A percentile compares a stretch with the other conserved stretches of the same genome.
Evolutionary conservation across 1,140 invertebrate species (phyloP).

Genomic region (Ceratina calcarata): DNA sequence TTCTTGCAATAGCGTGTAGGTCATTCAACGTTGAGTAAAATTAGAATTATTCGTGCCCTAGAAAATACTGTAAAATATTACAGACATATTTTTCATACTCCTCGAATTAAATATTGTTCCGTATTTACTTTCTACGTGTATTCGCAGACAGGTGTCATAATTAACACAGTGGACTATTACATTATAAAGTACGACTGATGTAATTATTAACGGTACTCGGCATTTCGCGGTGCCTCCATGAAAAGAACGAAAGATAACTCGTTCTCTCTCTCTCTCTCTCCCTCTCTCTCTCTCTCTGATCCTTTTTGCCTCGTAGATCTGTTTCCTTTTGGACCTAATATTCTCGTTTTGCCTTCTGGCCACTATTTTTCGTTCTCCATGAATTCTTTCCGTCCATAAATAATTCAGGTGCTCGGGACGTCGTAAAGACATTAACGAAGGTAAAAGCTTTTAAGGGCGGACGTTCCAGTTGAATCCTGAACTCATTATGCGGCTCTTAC

Average conservation of each 20-base stretch:
- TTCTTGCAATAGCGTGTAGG: too few species aligned
- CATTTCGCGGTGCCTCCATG: constrained; percentile 37
- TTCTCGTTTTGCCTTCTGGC: constrained; percentile 9
- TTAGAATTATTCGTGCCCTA: too few species aligned
- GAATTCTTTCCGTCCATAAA: constrained; percentile 63
- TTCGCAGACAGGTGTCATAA: constrained; percentile 34
- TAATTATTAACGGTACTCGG: constrained; percentile 55
- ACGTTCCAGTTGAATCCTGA: constrained; percentile 48
- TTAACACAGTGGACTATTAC: constrained; percentile 48
- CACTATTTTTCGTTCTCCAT: constrained; percentile 35
- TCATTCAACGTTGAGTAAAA: too few species aligned
- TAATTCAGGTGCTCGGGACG: constrained; percentile 65
- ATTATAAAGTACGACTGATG: constrained; percentile 57
- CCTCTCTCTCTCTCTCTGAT: constrained; percentile 22
- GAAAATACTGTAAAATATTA: background rate
- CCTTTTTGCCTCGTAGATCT: background rate
- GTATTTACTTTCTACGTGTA: background rate
- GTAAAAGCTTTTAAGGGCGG: constrained; percentile 63
- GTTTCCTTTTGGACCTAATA: background rate
- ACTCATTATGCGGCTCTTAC: constrained; percentile 58
- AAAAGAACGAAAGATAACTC: constrained; percentile 58
- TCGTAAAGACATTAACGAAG: constrained; percentile 66
- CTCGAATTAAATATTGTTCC: background rate
- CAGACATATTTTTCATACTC: background rate
- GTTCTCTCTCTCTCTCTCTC: too few species aligned